Base-by-base conservation (phyloP, 1,140 invertebrate species). In the Aphidius gifuensis region DNA sequence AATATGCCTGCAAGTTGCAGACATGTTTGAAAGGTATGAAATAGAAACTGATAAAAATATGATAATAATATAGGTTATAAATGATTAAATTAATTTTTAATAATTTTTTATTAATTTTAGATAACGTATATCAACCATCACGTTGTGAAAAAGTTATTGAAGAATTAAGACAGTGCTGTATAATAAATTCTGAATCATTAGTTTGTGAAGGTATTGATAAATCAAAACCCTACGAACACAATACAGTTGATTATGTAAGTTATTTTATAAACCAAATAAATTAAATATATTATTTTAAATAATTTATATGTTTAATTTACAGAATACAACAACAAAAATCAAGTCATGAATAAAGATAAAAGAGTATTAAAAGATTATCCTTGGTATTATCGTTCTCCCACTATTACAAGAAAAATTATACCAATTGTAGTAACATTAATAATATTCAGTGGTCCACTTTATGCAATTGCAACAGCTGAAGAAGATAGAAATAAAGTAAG, bases 1-100 rank as follows among this genome's bases (percentile, higher is more conserved):
- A 74, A 72, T 84, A 84, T 68, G 90, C 90, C 51, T 92, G 90
- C 76, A 85, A 84, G 68, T 87, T 92, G 68, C 90, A 92, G 82
- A 85, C 83, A 69, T 92, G 90, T 75, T 84, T 92, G 64, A 82
- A 83, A 80, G 86, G 90, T 92, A 80, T 83, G 77, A 69, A 60
- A 58, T 69, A 66, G 3, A 32, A 59, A 42, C 65, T 38, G 23
- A 9, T n/a, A 51, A 60, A 58, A 60, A 47, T 51, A 60, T n/a
- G 1, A 51, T 64, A 62, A 55, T 45, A 54, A 58, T 38, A 21
- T 42, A 49, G n/a, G 42, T 53, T 42, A 63, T 50, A 38, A 43
- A 6, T 39, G 7, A 11, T 57, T 58, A 32, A 46, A 64, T 32
- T 44, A 42, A 9, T 64, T 64, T 59, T 60, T 61, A 62, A 64